Conservation (phyloP, 2,797 vertebrate species). For the Serranus cabrilla region DNA sequence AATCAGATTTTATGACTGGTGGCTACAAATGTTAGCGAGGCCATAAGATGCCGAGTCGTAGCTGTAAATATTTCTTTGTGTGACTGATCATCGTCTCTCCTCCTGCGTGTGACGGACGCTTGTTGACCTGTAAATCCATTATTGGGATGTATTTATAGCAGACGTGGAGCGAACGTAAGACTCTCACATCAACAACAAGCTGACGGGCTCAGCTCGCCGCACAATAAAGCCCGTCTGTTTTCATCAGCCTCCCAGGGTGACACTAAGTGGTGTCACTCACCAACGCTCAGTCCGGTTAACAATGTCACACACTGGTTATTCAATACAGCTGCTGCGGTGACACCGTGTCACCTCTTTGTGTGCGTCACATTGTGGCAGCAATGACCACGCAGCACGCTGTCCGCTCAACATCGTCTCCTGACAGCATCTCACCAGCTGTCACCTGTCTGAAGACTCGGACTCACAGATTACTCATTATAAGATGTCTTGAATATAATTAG, state of each 20-base stretch:
- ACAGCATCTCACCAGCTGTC: conserved; percentile 54
- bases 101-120: conserved; percentile 35
- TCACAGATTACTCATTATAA: neutral
- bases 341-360: conserved; percentile 57
- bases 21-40: conserved; percentile 40
- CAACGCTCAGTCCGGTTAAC: conserved; percentile 51
- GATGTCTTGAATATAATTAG: too few species aligned
- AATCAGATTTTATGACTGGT: conserved; percentile 69
- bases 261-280: conserved; percentile 68
- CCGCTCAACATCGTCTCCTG: conserved; percentile 42
- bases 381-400: conserved; percentile 47
- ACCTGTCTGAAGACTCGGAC: too few species aligned
- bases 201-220: conserved; percentile 41
- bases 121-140: conserved; percentile 55
- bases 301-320: conserved; percentile 65
- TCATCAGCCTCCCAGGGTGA: conserved; percentile 46
- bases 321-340: conserved; percentile 42
- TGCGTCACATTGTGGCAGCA: conserved; percentile 45
- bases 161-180: conserved; percentile 24
- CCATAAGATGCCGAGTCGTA: conserved; percentile 28
- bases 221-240: conserved; percentile 52
- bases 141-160: conserved; percentile 55
- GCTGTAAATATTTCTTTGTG: conserved; percentile 49
- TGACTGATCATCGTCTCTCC: conserved; percentile 3
- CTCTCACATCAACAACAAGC: conserved; percentile 57